Evolutionary conservation across 1,140 invertebrate genomes (phyloP).

Genomic region (Megalonaias nervosa): DNA sequence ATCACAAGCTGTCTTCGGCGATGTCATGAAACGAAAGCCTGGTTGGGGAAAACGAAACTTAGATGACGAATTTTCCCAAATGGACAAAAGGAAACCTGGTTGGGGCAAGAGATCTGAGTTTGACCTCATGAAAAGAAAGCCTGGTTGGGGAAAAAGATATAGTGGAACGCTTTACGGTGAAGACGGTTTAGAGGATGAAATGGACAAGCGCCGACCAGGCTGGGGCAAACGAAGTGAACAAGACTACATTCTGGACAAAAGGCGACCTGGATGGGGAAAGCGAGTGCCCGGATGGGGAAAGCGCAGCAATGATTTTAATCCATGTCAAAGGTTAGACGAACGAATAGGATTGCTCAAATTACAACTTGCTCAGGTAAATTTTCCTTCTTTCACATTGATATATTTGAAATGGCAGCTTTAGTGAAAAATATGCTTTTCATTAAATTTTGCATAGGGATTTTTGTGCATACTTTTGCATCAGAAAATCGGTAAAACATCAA

Average conservation of each 20-base stretch:
- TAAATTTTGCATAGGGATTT: too few species aligned
- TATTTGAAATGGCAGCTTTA: too few species aligned
- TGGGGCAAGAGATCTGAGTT: slow-evolving; percentile 36
- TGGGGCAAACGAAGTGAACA: slow-evolving; percentile 38
- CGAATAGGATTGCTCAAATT: slow-evolving; percentile 17
- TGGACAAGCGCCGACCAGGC: slow-evolving; percentile 48
- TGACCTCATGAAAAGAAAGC: slow-evolving; percentile 38
- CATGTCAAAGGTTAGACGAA: slow-evolving; percentile 20
- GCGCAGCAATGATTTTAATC: slow-evolving; percentile 14
- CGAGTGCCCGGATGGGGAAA: slow-evolving; percentile 52
- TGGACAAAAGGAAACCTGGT: slow-evolving; percentile 31
- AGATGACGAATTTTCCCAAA: not conserved
- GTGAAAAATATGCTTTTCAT: too few species aligned
- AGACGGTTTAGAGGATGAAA: slow-evolving; percentile 8
- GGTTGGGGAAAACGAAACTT: slow-evolving; percentile 38
- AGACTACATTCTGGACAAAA: slow-evolving; percentile 28
- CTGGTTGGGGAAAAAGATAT: slow-evolving; percentile 39
- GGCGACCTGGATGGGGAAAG: slow-evolving; percentile 48
- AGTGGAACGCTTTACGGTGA: slow-evolving; percentile 21
- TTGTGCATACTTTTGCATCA: too few species aligned
- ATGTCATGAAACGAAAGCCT: slow-evolving; percentile 23
- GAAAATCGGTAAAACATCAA: too few species aligned
- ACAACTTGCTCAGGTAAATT: slow-evolving; percentile 29
- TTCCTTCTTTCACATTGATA: too few species aligned
- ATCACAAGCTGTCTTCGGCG: not conserved